Conservation (phyloP, 1,140 invertebrate genomes). For the Habropoda laboriosa region DNA sequence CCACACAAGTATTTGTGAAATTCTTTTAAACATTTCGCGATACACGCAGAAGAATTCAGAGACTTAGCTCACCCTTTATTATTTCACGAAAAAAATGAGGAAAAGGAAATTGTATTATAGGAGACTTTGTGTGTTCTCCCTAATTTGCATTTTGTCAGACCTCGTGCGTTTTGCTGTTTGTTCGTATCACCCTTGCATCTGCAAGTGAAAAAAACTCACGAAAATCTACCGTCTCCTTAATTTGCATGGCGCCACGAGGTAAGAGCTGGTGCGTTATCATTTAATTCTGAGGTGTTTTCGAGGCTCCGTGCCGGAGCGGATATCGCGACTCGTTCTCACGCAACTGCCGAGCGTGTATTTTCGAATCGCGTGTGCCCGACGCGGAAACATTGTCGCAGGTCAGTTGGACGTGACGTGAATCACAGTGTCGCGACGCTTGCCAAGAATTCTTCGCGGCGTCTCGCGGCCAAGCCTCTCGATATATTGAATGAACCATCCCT, state of each 20-base stretch:
- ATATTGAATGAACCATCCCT: not conserved
- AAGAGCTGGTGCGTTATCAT: not conserved
- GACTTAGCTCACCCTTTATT: no score
- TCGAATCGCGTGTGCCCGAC: constrained; percentile 57
- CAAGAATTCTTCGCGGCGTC: constrained; percentile 41
- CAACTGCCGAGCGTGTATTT: constrained; percentile 56
- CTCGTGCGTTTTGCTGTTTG: no score
- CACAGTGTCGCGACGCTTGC: constrained; percentile 37
- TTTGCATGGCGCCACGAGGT: constrained; percentile 3
- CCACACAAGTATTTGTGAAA: constrained; percentile 21
- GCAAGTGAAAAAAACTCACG: no score
- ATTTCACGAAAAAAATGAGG: no score
- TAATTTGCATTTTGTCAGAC: no score
- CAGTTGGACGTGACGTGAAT: constrained; percentile 61
- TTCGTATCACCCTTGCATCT: no score
- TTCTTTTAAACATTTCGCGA: not conserved
- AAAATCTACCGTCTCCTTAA: no score
- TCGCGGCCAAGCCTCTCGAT: not conserved
- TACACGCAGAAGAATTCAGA: no score
- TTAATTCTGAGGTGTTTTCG: not conserved
- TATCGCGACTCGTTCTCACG: constrained; percentile 48
- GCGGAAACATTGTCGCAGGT: constrained; percentile 63
- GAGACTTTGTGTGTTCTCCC: no score
- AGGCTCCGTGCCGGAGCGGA: not conserved
- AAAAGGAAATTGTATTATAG: no score